Percentiles rank a stretch among this genome's conserved stretches.
These are phyloP conservation scores for Herpetotheres cachinnans DNA, from an alignment of 2,113 vertebrate genomes.

Conservation along the genomic window DNA sequence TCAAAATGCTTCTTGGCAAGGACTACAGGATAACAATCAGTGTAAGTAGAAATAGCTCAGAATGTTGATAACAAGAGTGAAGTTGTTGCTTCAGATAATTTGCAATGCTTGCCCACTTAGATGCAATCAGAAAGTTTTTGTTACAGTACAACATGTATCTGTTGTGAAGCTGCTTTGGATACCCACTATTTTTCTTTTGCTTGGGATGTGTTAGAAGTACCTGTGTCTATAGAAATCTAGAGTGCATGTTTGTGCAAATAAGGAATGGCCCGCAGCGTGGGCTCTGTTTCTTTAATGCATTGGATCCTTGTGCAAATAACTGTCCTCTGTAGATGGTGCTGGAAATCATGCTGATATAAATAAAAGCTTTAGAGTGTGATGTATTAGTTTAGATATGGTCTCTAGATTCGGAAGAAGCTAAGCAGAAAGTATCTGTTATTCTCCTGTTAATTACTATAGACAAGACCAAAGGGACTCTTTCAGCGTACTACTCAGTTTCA, in stretches of 20 bases:
- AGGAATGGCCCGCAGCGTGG: neutral
- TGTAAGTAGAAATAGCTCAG: neutral
- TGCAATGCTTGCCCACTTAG: conserved; percentile 12
- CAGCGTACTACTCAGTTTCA: neutral
- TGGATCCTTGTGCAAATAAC: neutral
- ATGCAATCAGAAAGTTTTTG: conserved; percentile 20
- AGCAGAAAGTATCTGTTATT: neutral
- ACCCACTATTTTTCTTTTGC: neutral
- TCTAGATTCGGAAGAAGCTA: neutral
- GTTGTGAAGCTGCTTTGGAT: neutral
- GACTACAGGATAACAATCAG: conserved; percentile 8
- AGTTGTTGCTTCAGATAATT: conserved; percentile 34
- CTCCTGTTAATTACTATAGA: neutral
- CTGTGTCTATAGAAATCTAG: neutral
- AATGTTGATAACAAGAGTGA: conserved; percentile 21
- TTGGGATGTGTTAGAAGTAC: neutral
- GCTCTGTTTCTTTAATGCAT: neutral
- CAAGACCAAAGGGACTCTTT: neutral
- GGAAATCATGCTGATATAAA: neutral
- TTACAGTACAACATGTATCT: neutral
- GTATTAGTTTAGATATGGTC: neutral
- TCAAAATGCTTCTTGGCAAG: conserved; percentile 46
- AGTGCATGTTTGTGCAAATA: neutral
- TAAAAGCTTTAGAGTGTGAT: neutral
- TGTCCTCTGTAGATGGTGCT: neutral